Evolutionary conservation across 2,888 invertebrate species (phyloP).

Genomic region (Philaethria dido): DNA sequence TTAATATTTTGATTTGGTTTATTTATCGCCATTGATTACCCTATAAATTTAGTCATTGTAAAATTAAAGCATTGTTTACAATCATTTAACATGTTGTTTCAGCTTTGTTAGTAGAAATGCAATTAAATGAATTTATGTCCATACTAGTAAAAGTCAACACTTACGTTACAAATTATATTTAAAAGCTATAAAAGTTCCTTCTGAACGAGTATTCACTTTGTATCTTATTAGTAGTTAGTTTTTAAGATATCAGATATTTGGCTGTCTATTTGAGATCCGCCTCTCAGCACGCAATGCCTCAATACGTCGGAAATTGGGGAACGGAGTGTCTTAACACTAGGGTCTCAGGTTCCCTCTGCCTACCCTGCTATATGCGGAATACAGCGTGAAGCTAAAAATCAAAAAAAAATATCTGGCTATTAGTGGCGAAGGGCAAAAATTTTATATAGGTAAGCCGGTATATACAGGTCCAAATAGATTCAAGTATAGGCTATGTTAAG

Average conservation of each 20-base stretch:
- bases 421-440: no score
- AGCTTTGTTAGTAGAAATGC: constrained; percentile 9
- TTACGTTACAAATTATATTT: background rate
- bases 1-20: background rate
- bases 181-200: background rate
- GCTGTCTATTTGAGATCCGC: background rate
- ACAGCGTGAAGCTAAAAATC: no score
- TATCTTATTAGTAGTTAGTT: background rate
- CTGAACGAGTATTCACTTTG: background rate
- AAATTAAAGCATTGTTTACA: constrained; percentile 1
- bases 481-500: no score
- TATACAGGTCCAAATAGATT: no score
- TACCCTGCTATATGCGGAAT: no score
- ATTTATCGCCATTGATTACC: background rate
- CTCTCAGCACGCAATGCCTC: no score
- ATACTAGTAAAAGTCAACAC: constrained; percentile 1
- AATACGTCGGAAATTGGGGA: no score
- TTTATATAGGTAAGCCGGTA: no score
- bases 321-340: no score
- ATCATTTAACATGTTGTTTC: background rate
- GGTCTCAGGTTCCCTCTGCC: no score
- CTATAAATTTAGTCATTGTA: constrained; percentile 5
- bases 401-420: no score
- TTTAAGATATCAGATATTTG: background rate
- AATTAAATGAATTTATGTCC: constrained; percentile 10